These are phyloP conservation scores for Marronus borbonicus DNA, from an alignment of 2,888 invertebrate species.

Conservation along the genomic window DNA sequence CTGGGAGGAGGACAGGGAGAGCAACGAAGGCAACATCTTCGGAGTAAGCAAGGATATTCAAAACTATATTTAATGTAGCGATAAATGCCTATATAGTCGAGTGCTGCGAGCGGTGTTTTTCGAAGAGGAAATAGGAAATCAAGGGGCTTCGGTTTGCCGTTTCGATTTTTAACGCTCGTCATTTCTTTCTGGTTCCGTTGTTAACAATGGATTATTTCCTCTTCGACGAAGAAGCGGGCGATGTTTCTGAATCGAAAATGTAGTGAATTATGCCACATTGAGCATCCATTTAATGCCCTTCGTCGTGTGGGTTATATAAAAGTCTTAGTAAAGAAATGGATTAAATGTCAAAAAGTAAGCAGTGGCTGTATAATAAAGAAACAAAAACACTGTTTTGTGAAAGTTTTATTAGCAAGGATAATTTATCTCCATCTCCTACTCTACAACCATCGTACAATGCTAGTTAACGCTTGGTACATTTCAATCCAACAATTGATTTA, in stretches of 20 bases:
- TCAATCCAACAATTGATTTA: no score
- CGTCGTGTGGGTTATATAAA: no score
- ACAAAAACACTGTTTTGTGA: no score
- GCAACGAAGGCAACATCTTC: background rate
- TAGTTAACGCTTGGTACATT: no score
- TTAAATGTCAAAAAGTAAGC: no score
- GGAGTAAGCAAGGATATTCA: conserved; percentile 59
- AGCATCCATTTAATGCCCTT: background rate
- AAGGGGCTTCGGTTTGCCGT: conserved; percentile 6
- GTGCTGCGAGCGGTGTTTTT: conserved; percentile 7
- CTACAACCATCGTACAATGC: no score
- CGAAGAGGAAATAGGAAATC: background rate
- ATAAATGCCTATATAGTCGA: conserved; percentile 63
- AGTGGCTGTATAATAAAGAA: no score
- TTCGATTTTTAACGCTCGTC: conserved; percentile 37
- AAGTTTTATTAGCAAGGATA: no score
- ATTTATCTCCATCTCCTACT: no score
- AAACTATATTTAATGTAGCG: conserved; percentile 70
- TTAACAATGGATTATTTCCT: conserved; percentile 27
- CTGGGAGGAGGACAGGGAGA: background rate
- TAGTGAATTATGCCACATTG: background rate
- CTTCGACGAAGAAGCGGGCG: background rate
- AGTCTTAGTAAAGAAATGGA: no score
- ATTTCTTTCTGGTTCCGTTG: conserved; percentile 20
- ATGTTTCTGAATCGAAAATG: background rate